Evolutionary conservation across 2,113 vertebrate species (phyloP), one percentile per base, ranked within the genome.

Genomic region (Rhizomys pruinosus): DNA sequence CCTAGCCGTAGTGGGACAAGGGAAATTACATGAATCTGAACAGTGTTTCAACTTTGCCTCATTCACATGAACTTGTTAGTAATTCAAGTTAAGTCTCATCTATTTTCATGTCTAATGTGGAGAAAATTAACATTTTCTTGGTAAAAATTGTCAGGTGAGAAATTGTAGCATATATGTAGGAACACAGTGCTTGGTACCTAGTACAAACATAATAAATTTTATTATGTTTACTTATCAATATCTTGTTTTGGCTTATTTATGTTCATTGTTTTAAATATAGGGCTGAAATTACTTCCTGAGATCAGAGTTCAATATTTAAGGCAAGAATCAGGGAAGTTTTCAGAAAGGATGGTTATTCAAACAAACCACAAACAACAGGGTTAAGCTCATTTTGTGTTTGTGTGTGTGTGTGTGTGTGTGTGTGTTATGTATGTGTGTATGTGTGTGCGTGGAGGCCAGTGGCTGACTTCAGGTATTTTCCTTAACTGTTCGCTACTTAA

Each of bases 291-390:
- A 81, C 71, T 90, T 63, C 1, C 0, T 34, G 32, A 92, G 10
- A 79, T 92, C 6, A 95, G 61, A 88, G 37, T 88, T 68, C 16
- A 59, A 64, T 19, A 52, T n/a, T 80, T 80, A 77, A 37, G 66
- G 59, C 12, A 82, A 52, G 19, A 1, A 3, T 1, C 8, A 87
- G 4, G 12, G 6, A 10, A 84, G 2, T 59, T 84, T 4, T 39
- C 11, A 79, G 91, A 32, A 23, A 85, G 15, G 27, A 11, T 1
- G 57, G 0, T 44, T 90, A 73, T 69, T 94, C 42, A 89, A 91
- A 79, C 64, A 1, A 73, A 81, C 79, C 59, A 52, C 25, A 8
- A 52, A 68, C 61, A 34, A 72, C n/a, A 25, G 15, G 10, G 66
- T 5, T 2, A 82, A 76, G 86, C 72, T 20, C 47, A 39, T n/a